These are phyloP conservation scores for Leucophenga montana DNA, from an alignment of 2,888 invertebrate species.

Conservation along the genomic window DNA sequence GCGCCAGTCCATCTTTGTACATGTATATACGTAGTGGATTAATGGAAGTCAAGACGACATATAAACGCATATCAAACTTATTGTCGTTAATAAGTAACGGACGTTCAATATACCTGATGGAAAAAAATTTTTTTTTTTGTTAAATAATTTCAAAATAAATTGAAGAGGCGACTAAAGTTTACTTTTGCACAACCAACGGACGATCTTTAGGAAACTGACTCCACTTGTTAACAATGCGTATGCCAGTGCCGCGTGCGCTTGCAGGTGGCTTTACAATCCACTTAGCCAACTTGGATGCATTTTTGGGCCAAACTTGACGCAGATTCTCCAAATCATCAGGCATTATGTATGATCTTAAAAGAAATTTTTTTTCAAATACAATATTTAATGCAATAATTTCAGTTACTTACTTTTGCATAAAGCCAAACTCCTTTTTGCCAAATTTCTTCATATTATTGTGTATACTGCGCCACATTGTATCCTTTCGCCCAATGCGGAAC, in stretches of 20 bases:
- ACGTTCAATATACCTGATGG: constrained; percentile 80
- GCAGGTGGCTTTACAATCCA: constrained; percentile 99
- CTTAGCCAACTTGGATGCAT: constrained; percentile 83
- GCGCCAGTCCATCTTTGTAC: constrained; percentile 94
- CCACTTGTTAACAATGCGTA: constrained; percentile 95
- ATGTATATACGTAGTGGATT: constrained; percentile 95
- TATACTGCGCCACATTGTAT: constrained; percentile 90
- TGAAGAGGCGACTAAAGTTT: constrained; percentile 1
- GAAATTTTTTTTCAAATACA: neutral
- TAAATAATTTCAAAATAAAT: too few species aligned
- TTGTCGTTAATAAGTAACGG: constrained; percentile 93
- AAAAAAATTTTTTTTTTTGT: too few species aligned
- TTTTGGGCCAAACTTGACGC: constrained; percentile 89
- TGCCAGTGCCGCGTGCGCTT: constrained; percentile 96
- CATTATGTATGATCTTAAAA: constrained; percentile 86
- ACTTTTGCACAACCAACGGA: constrained; percentile 91
- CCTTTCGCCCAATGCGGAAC: constrained; percentile 97
- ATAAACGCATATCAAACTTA: constrained; percentile 97
- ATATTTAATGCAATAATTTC: neutral
- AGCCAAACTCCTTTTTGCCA: constrained; percentile 83
- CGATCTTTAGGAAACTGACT: constrained; percentile 93
- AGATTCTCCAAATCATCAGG: constrained; percentile 89
- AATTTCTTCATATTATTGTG: constrained; percentile 76
- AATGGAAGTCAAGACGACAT: constrained; percentile 95
- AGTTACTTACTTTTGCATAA: constrained; percentile 81